These are phyloP conservation scores for Xanthorhoe spadicearia DNA, from an alignment of 2,888 invertebrate genomes.

Conservation along the genomic window DNA sequence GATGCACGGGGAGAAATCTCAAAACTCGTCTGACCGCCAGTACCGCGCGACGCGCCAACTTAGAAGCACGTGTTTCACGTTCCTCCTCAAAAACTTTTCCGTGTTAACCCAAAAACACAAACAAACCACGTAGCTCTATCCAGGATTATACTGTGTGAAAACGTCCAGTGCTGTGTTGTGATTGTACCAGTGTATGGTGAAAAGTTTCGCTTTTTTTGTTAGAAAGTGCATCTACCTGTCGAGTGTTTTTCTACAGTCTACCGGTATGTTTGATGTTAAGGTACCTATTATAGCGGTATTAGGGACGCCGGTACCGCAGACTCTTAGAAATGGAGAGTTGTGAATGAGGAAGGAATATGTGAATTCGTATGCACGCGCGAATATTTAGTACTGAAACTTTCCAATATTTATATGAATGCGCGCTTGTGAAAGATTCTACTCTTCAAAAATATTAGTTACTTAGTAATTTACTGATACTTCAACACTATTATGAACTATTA, in stretches of 20 bases:
- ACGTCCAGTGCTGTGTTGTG: conserved; percentile 45
- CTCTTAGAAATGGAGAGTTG: conserved; percentile 24
- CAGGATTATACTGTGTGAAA: conserved; percentile 15
- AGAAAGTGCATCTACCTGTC: conserved; percentile 65
- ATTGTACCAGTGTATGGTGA: conserved; percentile 46
- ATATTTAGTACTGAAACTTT: conserved; percentile 16
- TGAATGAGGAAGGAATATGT: conserved; percentile 20
- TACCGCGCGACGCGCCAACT: conserved; percentile 62
- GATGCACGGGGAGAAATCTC: conserved; percentile 83
- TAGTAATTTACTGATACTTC: too few species aligned
- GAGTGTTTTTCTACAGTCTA: conserved; percentile 60
- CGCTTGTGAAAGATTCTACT: conserved; percentile 4
- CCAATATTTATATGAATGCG: conserved; percentile 14
- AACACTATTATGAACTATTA: background rate
- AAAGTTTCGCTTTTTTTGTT: conserved; percentile 54
- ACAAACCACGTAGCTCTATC: conserved; percentile 24
- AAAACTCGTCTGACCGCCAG: conserved; percentile 63
- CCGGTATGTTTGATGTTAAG: conserved; percentile 67
- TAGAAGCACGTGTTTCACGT: conserved; percentile 49
- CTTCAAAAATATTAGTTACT: background rate
- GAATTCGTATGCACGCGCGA: conserved; percentile 19
- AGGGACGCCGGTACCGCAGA: conserved; percentile 53
- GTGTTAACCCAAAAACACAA: conserved; percentile 43
- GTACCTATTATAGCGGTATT: conserved; percentile 62
- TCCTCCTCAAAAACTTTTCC: conserved; percentile 39